Base-by-base conservation (phyloP, 1,140 invertebrate genomes). In the Drosophila trapezifrons region DNA sequence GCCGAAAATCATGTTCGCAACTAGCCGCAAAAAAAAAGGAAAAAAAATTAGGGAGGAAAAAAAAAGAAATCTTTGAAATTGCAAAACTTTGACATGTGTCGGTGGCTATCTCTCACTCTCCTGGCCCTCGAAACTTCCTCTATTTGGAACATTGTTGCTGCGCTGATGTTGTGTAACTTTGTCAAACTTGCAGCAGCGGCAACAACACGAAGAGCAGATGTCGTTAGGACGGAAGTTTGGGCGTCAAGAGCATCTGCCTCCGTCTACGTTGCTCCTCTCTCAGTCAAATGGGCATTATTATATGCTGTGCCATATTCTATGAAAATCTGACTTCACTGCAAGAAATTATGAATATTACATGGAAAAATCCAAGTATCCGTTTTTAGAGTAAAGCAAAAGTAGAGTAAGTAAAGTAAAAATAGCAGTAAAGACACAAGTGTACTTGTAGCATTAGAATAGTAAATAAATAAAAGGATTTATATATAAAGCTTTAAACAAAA, bases 41-140 rank as follows among this genome's bases (percentile, higher is more conserved):
- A 56, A n/a, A n/a, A n/a, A 64, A 55, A n/a, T 32, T 32, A 32
- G 9, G 8, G 29, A 27, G 27, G 22, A 12, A 18, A 37, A 35
- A 43, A 40, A 13, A 35, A 59, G 40, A 71, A 72, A 62, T 77
- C 78, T 79, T 79, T 69, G 60, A 87, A 77, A 87, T 87, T 82
- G 71, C 66, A 56, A 87, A 87, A 87, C 67, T 87, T 87, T 80
- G 83, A 83, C 83, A 87, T 87, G 80, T 87, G 83, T 75, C 77
- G 82, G 38, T 46, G 46, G 29, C 29, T 82, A 25, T 54, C 59
- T 22, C 40, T 62, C 15, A 35, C 46, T 27, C 59, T 59, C 47
- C 32, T 32, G 20, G 35, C 62, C 45, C 55, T 49, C 17, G 49
- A 35, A 52, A 52, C 29, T 52, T 52, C 29, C 29, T 20, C 17